These are phyloP conservation scores for Mesoligia furuncula DNA, from an alignment of 2,888 invertebrate species.

Conservation along the genomic window DNA sequence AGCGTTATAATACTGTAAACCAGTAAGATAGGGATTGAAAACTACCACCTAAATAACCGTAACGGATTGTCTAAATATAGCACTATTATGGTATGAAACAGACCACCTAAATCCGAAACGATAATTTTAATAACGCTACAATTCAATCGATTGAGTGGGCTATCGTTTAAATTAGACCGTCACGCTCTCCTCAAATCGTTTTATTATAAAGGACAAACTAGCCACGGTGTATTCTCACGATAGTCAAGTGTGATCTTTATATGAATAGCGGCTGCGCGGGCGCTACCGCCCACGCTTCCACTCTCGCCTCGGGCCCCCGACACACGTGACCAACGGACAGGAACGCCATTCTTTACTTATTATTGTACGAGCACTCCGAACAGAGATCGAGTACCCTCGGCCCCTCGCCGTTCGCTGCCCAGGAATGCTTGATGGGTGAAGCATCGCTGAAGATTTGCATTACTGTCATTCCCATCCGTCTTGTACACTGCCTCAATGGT, in stretches of 20 bases:
- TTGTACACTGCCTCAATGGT: conserved; percentile 76
- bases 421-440: conserved; percentile 76
- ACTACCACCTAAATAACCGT: conserved; percentile 4
- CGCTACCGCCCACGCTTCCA: conserved; percentile 84
- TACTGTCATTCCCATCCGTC: conserved; percentile 80
- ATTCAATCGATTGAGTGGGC: conserved; percentile 35
- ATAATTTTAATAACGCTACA: conserved; percentile 29
- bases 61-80: conserved; percentile 23
- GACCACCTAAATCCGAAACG: conserved; percentile 23
- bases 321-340: conserved; percentile 83
- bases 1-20: background rate
- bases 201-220: conserved; percentile 71
- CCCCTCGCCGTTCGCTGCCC: conserved; percentile 70
- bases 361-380: conserved; percentile 68
- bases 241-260: conserved; percentile 73
- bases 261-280: conserved; percentile 63
- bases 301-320: conserved; percentile 85
- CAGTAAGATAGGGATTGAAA: conserved; percentile 2
- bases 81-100: conserved; percentile 22
- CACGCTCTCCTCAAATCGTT: conserved; percentile 53
- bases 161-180: conserved; percentile 37
- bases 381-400: conserved; percentile 77
- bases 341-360: conserved; percentile 80
- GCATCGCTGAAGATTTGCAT: conserved; percentile 80
- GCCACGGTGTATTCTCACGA: conserved; percentile 81